A percentile compares a stretch with the other conserved stretches of the same genome.
Conservation (phyloP, 2,113 vertebrate genomes). For the Uropsilus gracilis region DNA sequence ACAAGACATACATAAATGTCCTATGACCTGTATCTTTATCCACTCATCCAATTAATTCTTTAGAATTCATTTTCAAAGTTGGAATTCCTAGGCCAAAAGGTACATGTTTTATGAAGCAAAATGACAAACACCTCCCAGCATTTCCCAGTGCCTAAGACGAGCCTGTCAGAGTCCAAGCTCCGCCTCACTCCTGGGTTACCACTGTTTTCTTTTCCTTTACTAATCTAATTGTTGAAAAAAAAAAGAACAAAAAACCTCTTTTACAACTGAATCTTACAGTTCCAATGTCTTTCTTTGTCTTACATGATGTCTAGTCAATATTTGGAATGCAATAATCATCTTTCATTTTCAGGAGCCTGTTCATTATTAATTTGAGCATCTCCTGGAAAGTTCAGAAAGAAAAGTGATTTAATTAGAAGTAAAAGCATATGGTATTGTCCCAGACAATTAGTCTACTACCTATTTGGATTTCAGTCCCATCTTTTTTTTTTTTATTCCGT, state of each 20-base stretch:
- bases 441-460: not conserved
- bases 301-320: not conserved
- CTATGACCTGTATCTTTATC: not conserved
- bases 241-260: constrained; percentile 48
- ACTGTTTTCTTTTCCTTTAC: not conserved
- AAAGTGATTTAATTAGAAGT: not conserved
- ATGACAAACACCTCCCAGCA: fast-evolving
- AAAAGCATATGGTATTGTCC: not conserved
- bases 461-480: not conserved
- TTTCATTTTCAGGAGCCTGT: constrained; percentile 29
- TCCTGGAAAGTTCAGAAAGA: constrained; percentile 38
- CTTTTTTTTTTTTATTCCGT: not conserved
- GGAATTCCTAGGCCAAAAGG: not conserved
- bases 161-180: fast-evolving
- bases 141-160: not conserved
- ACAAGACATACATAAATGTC: constrained; percentile 1
- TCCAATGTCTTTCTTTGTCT: constrained; percentile 19
- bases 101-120: not conserved
- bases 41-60: not conserved
- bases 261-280: constrained; percentile 40
- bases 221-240: constrained; percentile 42
- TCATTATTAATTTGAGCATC: constrained; percentile 37
- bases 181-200: not conserved
- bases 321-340: not conserved
- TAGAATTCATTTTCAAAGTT: constrained; percentile 15